A percentile compares a stretch with the other conserved stretches of the same genome.
phyloP scores from a whole-genome alignment of 2,888 invertebrate species.

The Hydraecia micacea region DNA sequence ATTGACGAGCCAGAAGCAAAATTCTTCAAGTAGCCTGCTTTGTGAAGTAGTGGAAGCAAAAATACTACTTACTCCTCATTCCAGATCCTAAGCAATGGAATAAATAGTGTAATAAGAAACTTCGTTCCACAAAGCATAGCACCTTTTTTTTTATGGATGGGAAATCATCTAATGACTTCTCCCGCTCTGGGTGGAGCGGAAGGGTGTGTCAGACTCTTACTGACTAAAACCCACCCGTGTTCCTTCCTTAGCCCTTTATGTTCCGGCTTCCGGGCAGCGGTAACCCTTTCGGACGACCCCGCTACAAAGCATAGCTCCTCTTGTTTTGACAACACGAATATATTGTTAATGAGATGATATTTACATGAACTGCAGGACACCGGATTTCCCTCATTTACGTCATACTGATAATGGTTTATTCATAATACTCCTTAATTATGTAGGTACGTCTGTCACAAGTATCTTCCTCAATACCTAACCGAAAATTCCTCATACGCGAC shows the following conservation, averaged over 20 bases:
- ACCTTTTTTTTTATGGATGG: no score
- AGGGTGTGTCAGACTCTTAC: no score
- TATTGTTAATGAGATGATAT: background rate
- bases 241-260: no score
- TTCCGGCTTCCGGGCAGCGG: no score
- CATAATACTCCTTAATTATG: background rate
- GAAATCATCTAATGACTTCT: no score
- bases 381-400: slow-evolving; percentile 24
- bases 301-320: no score
- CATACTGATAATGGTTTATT: slow-evolving; percentile 8
- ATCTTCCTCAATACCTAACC: slow-evolving; percentile 30
- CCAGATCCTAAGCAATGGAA: background rate
- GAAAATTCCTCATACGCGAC: background rate
- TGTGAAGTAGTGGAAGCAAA: background rate
- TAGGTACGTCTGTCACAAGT: background rate
- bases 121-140: no score
- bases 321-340: background rate
- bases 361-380: background rate
- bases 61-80: background rate
- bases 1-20: background rate
- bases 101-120: no score
- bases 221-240: no score
- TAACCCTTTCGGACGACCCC: no score
- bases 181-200: no score
- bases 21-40: background rate